Evolutionary conservation across 2,888 invertebrate genomes (phyloP).

Genomic region (Brachyopa scutellaris): DNA sequence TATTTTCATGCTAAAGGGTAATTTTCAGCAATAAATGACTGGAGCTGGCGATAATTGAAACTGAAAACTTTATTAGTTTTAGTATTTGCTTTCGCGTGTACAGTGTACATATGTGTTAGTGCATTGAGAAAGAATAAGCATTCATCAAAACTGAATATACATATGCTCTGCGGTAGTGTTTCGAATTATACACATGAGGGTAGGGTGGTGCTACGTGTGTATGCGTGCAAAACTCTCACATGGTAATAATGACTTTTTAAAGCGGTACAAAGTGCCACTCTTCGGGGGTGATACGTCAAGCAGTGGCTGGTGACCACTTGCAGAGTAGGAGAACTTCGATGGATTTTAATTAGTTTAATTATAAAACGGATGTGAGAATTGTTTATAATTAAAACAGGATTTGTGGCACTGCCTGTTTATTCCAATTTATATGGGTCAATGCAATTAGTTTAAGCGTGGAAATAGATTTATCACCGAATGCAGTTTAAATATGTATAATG

Average conservation of each 20-base stretch:
- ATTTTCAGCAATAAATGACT: constrained; percentile 46
- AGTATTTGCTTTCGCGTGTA: constrained; percentile 9
- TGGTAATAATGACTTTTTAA: constrained; percentile 15
- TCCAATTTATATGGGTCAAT: not conserved
- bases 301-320: not conserved
- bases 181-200: not conserved
- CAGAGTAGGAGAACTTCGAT: not conserved
- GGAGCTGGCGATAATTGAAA: constrained; percentile 45
- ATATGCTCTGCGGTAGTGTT: not conserved
- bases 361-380: constrained; percentile 11
- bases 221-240: not conserved
- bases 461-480: too few species aligned
- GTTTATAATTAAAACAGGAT: constrained; percentile 16
- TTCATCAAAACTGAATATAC: not conserved
- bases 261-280: constrained; percentile 7
- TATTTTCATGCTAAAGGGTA: constrained; percentile 42
- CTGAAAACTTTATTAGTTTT: constrained; percentile 55
- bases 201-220: not conserved
- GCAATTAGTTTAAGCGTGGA: too few species aligned
- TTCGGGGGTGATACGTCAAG: not conserved
- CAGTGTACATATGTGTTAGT: not conserved
- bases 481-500: too few species aligned
- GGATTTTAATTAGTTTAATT: constrained; percentile 37
- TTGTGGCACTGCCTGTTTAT: not conserved
- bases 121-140: not conserved